phyloP scores from a whole-genome alignment of 2,113 vertebrate species.

The Dasyprocta punctata region DNA sequence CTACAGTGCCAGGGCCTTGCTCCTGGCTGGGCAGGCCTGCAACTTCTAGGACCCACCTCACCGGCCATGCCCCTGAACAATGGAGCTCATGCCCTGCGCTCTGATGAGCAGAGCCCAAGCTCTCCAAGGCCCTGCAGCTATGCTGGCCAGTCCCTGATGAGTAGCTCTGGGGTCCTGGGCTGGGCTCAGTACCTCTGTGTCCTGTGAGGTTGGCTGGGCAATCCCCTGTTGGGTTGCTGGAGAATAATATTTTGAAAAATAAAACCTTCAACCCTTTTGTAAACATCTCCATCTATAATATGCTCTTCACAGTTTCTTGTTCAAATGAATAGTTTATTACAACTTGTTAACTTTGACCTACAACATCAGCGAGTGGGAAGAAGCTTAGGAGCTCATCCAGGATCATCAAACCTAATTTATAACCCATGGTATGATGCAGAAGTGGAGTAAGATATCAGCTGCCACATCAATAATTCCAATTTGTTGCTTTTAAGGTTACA shows the following conservation, averaged over 20 bases:
- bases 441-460: not conserved
- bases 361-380: not conserved
- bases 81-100: no score
- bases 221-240: no score
- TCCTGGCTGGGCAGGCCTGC: no score
- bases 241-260: not conserved
- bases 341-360: not conserved
- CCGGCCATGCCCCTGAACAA: no score
- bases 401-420: not conserved
- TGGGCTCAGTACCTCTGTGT: no score
- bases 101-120: no score
- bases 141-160: no score
- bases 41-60: no score
- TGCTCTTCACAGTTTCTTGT: not conserved
- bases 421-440: not conserved
- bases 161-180: no score
- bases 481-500: slow-evolving; percentile 31
- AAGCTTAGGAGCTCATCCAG: not conserved
- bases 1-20: no score
- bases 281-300: not conserved
- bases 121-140: no score
- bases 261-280: not conserved
- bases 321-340: not conserved
- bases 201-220: no score
- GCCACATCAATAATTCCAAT: slow-evolving; percentile 18